Conservation (phyloP, 92 coral and sea anemone genomes). For the Umimayanthus kanabou region DNA sequence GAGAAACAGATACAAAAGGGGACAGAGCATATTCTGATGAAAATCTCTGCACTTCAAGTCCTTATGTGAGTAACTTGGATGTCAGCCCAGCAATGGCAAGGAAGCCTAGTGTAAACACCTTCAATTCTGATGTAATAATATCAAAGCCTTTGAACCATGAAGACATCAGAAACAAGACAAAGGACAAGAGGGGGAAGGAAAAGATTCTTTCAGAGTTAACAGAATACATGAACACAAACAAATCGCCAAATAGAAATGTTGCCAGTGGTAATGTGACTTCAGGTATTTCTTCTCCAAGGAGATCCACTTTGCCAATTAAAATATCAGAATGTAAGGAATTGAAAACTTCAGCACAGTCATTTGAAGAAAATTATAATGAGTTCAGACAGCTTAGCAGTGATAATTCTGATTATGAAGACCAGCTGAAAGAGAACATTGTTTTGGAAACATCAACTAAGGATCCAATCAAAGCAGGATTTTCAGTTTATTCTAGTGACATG, state of each 20-base stretch:
- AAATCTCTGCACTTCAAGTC: neutral
- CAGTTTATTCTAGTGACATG: neutral
- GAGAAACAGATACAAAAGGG: conserved; percentile 27
- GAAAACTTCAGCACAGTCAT: neutral
- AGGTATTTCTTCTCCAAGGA: neutral
- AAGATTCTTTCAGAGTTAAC: conserved; percentile 79
- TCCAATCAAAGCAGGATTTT: neutral
- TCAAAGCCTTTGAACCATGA: conserved; percentile 15
- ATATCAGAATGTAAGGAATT: neutral
- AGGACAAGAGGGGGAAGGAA: conserved; percentile 63
- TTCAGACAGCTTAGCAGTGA: neutral
- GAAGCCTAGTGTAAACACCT: neutral
- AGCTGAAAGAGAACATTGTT: conserved; percentile 8
- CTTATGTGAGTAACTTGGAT: neutral
- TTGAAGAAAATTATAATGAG: neutral
- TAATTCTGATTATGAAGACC: conserved; percentile 13
- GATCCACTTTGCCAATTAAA: neutral
- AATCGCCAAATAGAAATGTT: neutral
- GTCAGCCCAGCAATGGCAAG: neutral
- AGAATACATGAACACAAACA: conserved; percentile 59
- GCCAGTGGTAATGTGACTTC: neutral
- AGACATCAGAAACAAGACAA: conserved; percentile 33
- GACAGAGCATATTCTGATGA: neutral
- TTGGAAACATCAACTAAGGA: conserved; percentile 8
- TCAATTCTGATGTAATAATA: neutral